Base-by-base conservation (phyloP, 2,888 invertebrate species). In the Leptopilina syphax region DNA sequence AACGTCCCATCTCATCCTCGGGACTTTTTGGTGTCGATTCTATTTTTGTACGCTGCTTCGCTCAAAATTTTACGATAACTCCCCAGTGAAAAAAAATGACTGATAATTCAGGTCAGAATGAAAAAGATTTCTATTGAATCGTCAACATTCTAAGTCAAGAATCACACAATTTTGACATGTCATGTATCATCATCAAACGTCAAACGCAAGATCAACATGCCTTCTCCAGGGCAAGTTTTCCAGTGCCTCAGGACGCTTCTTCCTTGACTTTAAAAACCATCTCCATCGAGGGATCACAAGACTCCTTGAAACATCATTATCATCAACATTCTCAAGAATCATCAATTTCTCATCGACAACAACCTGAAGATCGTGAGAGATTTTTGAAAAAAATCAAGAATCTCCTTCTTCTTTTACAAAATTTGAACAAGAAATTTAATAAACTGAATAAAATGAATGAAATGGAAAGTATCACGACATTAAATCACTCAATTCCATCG, bases 41-140 rank as follows among this genome's bases (percentile, higher is more conserved):
- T 86, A 86, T 86, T 86, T 86, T 86, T 83, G 86, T 86, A 85
- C 86, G 83, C 84, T 84, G 76, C 82, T 82, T 77, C 78, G 57
- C 63, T 65, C 68, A 77, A 78, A 80, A 80, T 73, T 54, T 41
- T 73, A 57, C 73, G 34, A 73, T 41, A 73, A 73, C 73, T 27
- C 13, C 34, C n/a, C 57, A 57, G 73, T 73, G 50, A 70, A 73
- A 73, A 18, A 50, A 73, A 57, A 73, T 73, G 73, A 73, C 73
- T 73, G 57, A 73, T 57, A 34, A 9, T 73, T 73, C 34, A 34
- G 41, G 34, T 73, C 57, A 57, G 10, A 8, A 73, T 2, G 34
- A 73, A n/a, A 73, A 27, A 27, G 8, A 57, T 73, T 73, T n/a
- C 27, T 27, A 73, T 34, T 70, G 50, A 54, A 54, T 73, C n/a